Percentiles rank a stretch among this genome's conserved stretches.
phyloP scores from a whole-genome alignment of 1,140 invertebrate species.

The Eurosta solidaginis region DNA sequence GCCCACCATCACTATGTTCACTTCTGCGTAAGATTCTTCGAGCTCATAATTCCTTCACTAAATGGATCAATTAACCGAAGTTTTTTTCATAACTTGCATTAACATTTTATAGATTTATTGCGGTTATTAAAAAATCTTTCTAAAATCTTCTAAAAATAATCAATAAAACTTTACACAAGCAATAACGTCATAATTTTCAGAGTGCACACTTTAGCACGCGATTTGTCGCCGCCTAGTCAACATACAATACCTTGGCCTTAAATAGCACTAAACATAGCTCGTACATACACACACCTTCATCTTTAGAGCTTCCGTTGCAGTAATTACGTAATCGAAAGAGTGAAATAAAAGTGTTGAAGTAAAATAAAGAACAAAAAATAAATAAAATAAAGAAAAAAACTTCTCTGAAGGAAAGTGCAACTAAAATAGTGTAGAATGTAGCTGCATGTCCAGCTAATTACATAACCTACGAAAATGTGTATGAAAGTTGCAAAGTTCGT shows the following conservation, averaged over 20 bases:
- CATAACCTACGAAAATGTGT: not conserved
- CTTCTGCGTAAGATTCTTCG: too few relatives aligned
- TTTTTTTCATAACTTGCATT: too few relatives aligned
- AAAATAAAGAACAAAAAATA: not conserved
- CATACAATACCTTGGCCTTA: slow-evolving; percentile 1
- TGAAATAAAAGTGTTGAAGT: not conserved
- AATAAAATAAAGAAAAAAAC: not conserved
- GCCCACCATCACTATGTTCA: too few relatives aligned
- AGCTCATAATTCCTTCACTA: too few relatives aligned
- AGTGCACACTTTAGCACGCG: not conserved
- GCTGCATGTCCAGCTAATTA: slow-evolving; percentile 22
- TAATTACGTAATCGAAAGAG: not conserved
- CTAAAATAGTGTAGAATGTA: not conserved
- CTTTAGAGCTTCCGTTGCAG: not conserved
- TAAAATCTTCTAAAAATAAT: not conserved
- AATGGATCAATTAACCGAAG: too few relatives aligned
- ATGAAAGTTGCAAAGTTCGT: slow-evolving; percentile 13
- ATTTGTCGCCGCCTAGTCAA: not conserved
- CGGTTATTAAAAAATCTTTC: not conserved
- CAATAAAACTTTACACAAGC: not conserved
- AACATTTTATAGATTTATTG: too few relatives aligned
- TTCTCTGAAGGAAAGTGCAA: not conserved
- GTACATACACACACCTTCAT: slow-evolving; percentile 14
- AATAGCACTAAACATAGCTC: not conserved
- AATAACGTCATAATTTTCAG: not conserved